Percentiles rank a stretch among this genome's conserved stretches.
These are phyloP conservation scores for Pipistrellus pipistrellus DNA, from an alignment of 2,797 vertebrate species.

Conservation along the genomic window DNA sequence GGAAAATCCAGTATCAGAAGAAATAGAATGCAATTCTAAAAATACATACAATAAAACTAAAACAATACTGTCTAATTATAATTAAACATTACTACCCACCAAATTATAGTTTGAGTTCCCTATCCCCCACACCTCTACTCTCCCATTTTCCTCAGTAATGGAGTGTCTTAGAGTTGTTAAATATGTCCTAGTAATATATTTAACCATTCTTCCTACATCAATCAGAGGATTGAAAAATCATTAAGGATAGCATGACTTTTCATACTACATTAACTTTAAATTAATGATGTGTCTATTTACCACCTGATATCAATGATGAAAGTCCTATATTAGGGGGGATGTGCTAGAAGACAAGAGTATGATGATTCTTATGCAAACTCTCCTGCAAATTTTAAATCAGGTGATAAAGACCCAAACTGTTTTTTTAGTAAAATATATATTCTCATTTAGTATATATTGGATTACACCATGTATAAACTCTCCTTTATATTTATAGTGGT, in stretches of 20 bases:
- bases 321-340: not conserved
- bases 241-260: not conserved
- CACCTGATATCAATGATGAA: not conserved
- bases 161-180: not conserved
- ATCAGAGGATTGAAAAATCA: not conserved
- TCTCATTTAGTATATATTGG: not conserved
- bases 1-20: not conserved
- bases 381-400: not conserved
- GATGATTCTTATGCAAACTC: not conserved
- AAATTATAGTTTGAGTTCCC: not conserved
- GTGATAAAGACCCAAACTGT: not conserved
- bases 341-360: not conserved
- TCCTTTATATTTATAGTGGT: not conserved
- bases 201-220: not conserved
- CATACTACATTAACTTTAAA: not conserved
- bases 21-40: not conserved
- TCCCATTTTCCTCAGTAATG: not conserved
- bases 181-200: not conserved
- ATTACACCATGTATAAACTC: not conserved
- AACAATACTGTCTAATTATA: not conserved
- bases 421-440: not conserved
- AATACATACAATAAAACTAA: not conserved
- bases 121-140: not conserved
- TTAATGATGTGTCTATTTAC: not conserved
- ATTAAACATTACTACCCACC: not conserved